A percentile compares a stretch with the other conserved stretches of the same genome.
Evolutionary conservation across 2,888 invertebrate species (phyloP).

Genomic region (Drosophila incognita): DNA sequence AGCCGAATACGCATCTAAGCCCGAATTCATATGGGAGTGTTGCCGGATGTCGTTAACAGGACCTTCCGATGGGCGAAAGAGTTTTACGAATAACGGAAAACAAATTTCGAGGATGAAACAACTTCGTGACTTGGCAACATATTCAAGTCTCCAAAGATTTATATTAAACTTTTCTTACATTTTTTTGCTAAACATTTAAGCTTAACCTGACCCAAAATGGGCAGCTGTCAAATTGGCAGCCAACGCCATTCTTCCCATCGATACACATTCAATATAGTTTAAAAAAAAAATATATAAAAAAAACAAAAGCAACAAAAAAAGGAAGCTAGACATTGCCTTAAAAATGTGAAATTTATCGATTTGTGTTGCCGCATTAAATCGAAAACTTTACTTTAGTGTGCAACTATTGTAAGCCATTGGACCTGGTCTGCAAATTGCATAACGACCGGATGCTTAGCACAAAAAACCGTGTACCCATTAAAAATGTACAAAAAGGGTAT

Average conservation of each 20-base stretch:
- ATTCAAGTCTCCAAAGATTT: not conserved
- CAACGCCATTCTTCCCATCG: not conserved
- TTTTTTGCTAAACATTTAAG: not conserved
- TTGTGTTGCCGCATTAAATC: not conserved
- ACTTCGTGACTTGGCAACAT: not conserved
- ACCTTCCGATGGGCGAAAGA: not conserved
- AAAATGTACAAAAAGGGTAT: constrained; percentile 7
- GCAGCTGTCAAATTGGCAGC: not conserved
- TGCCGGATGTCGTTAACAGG: not conserved
- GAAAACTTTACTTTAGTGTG: not conserved
- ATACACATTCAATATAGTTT: not conserved
- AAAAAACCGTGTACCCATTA: not conserved
- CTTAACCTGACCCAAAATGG: not conserved
- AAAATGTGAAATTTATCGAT: not conserved
- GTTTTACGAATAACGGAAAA: not conserved
- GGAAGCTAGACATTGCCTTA: not conserved
- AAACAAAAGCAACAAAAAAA: not conserved
- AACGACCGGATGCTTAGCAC: constrained; percentile 7
- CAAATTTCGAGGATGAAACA: not conserved
- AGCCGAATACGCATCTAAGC: not conserved
- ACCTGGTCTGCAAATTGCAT: constrained; percentile 6
- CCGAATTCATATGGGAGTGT: not conserved
- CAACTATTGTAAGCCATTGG: not conserved
- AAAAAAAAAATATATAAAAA: not conserved
- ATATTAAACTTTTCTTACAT: not conserved